These are phyloP conservation scores for Mormoops blainvillei DNA, from an alignment of 2,113 vertebrate genomes.

Conservation along the genomic window DNA sequence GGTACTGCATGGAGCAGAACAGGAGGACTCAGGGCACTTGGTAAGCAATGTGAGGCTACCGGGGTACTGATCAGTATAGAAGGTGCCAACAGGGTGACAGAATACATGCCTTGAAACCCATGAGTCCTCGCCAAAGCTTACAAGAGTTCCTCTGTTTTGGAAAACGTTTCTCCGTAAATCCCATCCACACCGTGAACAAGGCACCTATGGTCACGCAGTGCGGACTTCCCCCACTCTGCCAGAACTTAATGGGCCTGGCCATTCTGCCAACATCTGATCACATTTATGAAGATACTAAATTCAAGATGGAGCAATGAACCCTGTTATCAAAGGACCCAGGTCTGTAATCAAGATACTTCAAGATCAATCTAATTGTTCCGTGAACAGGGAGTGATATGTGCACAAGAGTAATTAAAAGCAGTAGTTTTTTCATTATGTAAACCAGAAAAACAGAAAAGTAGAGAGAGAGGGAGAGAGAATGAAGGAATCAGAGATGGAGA, in stretches of 20 bases:
- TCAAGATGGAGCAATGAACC: background rate
- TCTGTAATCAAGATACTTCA: background rate
- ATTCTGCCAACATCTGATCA: background rate
- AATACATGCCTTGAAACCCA: background rate
- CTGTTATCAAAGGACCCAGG: background rate
- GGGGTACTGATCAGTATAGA: rapidly evolving
- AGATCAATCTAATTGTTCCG: background rate
- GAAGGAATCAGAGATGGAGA: background rate
- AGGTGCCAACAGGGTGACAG: background rate
- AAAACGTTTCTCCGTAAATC: background rate
- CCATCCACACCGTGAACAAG: background rate
- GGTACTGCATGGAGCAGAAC: background rate
- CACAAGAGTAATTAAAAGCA: background rate
- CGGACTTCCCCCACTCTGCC: background rate
- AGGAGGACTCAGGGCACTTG: background rate
- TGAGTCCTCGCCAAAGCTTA: background rate
- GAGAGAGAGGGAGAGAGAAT: background rate
- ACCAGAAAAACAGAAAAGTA: background rate
- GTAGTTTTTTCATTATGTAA: background rate
- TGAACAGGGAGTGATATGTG: background rate
- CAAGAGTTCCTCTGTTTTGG: background rate
- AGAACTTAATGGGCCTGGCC: background rate
- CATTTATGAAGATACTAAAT: background rate
- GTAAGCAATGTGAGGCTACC: background rate
- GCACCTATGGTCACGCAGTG: background rate